Evolutionary conservation across 2,888 invertebrate species (phyloP).

Genomic region (Eudasyphora cyanicolor): DNA sequence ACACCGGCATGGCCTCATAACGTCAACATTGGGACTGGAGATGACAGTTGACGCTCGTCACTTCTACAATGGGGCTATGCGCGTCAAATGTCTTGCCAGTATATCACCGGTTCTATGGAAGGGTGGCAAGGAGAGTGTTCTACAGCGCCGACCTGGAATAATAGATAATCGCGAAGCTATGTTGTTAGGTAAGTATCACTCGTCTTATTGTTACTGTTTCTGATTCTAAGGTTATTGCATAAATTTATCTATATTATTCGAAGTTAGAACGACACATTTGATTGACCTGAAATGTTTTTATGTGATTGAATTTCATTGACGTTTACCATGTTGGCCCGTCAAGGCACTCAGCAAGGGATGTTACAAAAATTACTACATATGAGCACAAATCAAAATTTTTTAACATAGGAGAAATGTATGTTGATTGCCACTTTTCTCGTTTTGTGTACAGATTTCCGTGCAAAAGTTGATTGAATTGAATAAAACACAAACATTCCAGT

Average conservation of each 20-base stretch:
- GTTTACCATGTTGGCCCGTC: too few relatives aligned
- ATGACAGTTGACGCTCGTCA: conserved; percentile 82
- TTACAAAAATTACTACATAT: too few relatives aligned
- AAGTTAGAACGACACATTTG: neutral
- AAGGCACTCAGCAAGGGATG: too few relatives aligned
- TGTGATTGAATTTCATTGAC: neutral
- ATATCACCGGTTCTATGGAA: conserved; percentile 83
- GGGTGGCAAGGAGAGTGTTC: conserved; percentile 82
- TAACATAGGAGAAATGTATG: too few relatives aligned
- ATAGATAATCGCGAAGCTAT: conserved; percentile 84
- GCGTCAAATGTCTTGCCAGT: conserved; percentile 83
- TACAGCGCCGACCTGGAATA: conserved; percentile 82
- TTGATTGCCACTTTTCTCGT: too few relatives aligned
- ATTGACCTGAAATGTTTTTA: too few relatives aligned
- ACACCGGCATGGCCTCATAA: conserved; percentile 83
- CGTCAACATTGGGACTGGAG: conserved; percentile 82
- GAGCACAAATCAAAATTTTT: too few relatives aligned
- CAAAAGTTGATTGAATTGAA: too few relatives aligned
- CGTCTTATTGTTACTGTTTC: neutral
- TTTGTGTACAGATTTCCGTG: too few relatives aligned
- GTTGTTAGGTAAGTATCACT: conserved; percentile 82
- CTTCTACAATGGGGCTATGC: conserved; percentile 83
- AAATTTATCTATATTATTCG: neutral
- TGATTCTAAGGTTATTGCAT: neutral
- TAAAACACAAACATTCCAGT: too few relatives aligned